Conservation (phyloP, 2,113 vertebrate genomes). For the Sinosuthora webbiana region DNA sequence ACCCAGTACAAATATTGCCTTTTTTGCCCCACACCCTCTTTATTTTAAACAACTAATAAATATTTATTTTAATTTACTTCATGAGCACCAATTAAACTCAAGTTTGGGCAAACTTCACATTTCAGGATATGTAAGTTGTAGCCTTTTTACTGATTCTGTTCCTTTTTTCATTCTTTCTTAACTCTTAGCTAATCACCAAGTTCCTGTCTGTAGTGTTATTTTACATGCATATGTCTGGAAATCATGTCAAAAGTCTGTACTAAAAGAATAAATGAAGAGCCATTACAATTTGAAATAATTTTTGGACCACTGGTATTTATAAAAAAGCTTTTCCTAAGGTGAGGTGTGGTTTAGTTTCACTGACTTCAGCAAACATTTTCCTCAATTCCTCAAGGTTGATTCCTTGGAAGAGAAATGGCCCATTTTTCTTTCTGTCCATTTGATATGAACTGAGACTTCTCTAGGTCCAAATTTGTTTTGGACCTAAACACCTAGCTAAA, state of each 20-base stretch:
- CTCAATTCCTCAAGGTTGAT: not conserved
- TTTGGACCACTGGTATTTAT: not conserved
- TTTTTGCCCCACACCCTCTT: rapidly evolving
- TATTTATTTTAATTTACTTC: not conserved
- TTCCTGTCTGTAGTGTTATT: not conserved
- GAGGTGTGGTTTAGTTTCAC: not conserved
- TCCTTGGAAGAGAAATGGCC: not conserved
- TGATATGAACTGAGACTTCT: not conserved
- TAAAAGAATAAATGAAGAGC: not conserved
- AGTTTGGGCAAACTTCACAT: not conserved
- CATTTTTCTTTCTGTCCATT: not conserved
- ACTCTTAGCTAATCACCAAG: not conserved
- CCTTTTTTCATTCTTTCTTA: not conserved
- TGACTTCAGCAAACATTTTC: not conserved
- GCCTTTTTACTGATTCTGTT: not conserved
- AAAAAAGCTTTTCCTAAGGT: not conserved
- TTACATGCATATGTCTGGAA: not conserved
- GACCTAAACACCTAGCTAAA: not conserved
- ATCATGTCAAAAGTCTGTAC: not conserved
- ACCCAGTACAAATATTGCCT: not conserved
- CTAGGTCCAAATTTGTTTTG: not conserved
- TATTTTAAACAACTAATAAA: not conserved
- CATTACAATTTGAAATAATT: not conserved
- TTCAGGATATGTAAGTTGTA: not conserved
- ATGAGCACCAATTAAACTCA: not conserved